A percentile compares a stretch with the other conserved stretches of the same genome.
Conservation (phyloP, 1,140 invertebrate genomes). For the Leptopilina boulardi region DNA sequence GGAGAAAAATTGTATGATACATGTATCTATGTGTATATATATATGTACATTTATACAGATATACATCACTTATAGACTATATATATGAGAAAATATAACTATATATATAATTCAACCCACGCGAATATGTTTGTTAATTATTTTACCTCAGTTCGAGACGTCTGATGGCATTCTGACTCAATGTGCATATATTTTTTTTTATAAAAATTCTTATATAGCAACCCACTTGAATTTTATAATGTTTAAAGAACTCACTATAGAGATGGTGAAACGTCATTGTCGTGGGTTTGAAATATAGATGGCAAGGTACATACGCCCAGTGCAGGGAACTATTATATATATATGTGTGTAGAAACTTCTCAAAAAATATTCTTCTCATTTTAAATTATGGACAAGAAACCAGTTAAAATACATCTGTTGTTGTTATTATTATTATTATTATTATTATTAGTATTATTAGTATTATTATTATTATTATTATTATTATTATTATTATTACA, state of each 20-base stretch:
- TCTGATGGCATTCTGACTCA: background rate
- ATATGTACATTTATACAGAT: too few species aligned
- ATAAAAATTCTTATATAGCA: background rate
- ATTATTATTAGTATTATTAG: too few species aligned
- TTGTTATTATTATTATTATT: too few species aligned
- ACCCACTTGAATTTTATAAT: background rate
- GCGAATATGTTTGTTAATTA: background rate
- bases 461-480: too few species aligned
- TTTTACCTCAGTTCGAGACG: background rate
- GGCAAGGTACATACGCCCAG: background rate
- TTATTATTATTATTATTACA: too few species aligned
- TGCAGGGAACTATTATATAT: too few species aligned
- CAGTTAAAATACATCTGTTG: too few species aligned
- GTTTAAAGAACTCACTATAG: background rate
- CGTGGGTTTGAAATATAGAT: background rate
- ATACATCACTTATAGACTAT: background rate
- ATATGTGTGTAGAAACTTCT: too few species aligned
- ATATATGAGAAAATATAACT: too few species aligned
- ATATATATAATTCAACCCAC: too few species aligned
- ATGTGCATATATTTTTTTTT: background rate
- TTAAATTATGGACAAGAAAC: too few species aligned
- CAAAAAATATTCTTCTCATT: too few species aligned
- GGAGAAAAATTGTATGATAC: background rate
- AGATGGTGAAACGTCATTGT: background rate
- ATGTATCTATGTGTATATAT: background rate